phyloP scores from a whole-genome alignment of 2,888 invertebrate genomes.

The Ennomos quercinarius region DNA sequence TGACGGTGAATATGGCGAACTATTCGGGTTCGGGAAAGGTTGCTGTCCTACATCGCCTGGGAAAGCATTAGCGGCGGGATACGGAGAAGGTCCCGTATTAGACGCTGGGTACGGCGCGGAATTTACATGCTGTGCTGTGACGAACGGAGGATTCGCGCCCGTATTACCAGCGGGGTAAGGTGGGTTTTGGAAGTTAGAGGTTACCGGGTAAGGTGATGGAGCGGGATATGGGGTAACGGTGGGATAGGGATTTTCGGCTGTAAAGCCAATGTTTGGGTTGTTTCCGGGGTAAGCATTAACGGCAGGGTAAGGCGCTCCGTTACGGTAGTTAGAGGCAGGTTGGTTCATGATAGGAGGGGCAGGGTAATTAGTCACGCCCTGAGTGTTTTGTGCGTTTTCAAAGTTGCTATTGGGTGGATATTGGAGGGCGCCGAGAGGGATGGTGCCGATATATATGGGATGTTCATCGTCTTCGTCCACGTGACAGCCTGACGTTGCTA shows the following conservation, averaged over 20 bases:
- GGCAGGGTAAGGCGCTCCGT: slow-evolving; percentile 35
- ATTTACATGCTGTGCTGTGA: slow-evolving; percentile 10
- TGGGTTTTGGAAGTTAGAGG: slow-evolving; percentile 16
- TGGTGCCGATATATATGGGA: slow-evolving; percentile 61
- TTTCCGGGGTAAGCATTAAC: slow-evolving; percentile 11
- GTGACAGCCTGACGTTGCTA: slow-evolving; percentile 64
- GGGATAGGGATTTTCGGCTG: slow-evolving; percentile 42
- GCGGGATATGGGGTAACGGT: slow-evolving; percentile 16
- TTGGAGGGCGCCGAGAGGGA: slow-evolving; percentile 53
- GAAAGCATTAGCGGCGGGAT: slow-evolving; percentile 3
- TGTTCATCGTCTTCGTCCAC: slow-evolving; percentile 48
- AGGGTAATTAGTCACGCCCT: slow-evolving; percentile 40
- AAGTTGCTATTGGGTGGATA: slow-evolving; percentile 41
- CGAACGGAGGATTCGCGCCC: slow-evolving; percentile 29
- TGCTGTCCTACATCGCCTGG: slow-evolving; percentile 1
- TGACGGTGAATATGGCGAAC: background rate
- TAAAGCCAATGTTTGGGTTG: slow-evolving; percentile 43
- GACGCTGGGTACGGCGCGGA: slow-evolving; percentile 18
- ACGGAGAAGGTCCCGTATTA: background rate
- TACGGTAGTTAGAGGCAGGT: slow-evolving; percentile 40
- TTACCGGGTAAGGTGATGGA: slow-evolving; percentile 8
- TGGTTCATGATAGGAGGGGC: slow-evolving; percentile 51
- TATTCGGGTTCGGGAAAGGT: background rate
- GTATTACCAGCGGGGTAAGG: slow-evolving; percentile 43
- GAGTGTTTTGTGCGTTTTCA: slow-evolving; percentile 37